Conservation (phyloP, 2,888 invertebrate genomes). For the Mayetiola destructor region DNA sequence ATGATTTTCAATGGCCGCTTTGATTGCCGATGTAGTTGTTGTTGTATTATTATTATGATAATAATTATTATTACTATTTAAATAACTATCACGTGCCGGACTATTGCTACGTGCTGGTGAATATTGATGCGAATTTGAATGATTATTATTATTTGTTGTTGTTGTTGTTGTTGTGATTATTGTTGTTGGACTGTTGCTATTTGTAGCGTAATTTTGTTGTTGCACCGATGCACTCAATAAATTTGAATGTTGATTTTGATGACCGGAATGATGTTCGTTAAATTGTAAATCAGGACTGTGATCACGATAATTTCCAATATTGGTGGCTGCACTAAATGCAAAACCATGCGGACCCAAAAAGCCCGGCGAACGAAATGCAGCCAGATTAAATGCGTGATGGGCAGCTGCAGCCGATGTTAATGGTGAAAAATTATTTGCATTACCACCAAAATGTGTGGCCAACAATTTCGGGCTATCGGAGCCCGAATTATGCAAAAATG, state of each 20-base stretch:
- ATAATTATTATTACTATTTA: constrained; percentile 18
- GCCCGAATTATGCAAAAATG: constrained; percentile 33
- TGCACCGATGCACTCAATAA: background rate
- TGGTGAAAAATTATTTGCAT: constrained; percentile 22
- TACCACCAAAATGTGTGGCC: constrained; percentile 17
- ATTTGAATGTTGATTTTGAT: background rate
- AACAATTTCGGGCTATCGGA: constrained; percentile 27
- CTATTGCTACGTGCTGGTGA: constrained; percentile 18
- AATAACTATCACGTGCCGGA: constrained; percentile 16
- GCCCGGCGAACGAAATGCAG: constrained; percentile 25
- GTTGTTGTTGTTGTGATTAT: no score
- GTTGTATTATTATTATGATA: constrained; percentile 16
- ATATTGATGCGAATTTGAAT: no score
- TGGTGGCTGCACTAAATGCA: constrained; percentile 21
- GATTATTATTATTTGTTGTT: no score
- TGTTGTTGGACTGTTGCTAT: constrained; percentile 18
- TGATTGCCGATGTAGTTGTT: constrained; percentile 2
- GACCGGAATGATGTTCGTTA: background rate
- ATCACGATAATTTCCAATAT: constrained; percentile 18
- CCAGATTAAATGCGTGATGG: constrained; percentile 29
- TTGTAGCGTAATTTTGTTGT: constrained; percentile 14
- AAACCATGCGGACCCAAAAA: constrained; percentile 24
- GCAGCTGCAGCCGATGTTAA: constrained; percentile 27
- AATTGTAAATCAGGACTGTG: constrained; percentile 13
- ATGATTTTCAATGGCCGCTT: background rate